Evolutionary conservation across 2,113 vertebrate genomes (phyloP).

Genomic region (Ascaphus truei): DNA sequence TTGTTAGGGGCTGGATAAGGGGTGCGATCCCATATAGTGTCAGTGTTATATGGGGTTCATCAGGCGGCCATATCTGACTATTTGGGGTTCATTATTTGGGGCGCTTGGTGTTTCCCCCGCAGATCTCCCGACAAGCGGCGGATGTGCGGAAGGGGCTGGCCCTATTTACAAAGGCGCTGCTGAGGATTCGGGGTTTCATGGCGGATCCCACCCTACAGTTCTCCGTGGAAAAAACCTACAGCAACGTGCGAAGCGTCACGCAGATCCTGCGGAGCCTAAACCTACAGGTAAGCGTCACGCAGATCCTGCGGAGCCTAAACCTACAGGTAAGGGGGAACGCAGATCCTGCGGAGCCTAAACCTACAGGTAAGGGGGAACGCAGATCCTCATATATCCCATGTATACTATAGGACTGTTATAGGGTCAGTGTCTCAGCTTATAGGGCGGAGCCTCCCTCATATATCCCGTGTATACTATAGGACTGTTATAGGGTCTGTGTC

Average conservation of each 20-base stretch:
- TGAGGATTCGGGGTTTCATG: not conserved
- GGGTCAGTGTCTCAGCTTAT: no score
- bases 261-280: not conserved
- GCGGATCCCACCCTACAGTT: not conserved
- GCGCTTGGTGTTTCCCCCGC: not conserved
- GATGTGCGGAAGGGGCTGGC: not conserved
- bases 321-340: not conserved
- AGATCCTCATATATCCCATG: no score
- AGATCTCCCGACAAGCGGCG: not conserved
- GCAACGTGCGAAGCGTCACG: not conserved
- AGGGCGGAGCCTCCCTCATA: no score
- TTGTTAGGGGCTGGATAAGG: no score
- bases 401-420: no score
- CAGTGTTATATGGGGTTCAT: no score
- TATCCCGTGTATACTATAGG: no score
- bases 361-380: not conserved
- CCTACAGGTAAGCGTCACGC: not conserved
- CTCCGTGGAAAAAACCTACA: not conserved
- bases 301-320: not conserved
- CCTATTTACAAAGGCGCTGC: not conserved
- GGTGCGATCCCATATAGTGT: no score
- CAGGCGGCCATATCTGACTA: no score
- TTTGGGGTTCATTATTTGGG: no score
- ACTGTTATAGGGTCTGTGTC: no score
- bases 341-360: not conserved